A percentile compares a stretch with the other conserved stretches of the same genome.
These are phyloP conservation scores for Mactromeris polynyma DNA, from an alignment of 2,888 invertebrate species.

Conservation along the genomic window DNA sequence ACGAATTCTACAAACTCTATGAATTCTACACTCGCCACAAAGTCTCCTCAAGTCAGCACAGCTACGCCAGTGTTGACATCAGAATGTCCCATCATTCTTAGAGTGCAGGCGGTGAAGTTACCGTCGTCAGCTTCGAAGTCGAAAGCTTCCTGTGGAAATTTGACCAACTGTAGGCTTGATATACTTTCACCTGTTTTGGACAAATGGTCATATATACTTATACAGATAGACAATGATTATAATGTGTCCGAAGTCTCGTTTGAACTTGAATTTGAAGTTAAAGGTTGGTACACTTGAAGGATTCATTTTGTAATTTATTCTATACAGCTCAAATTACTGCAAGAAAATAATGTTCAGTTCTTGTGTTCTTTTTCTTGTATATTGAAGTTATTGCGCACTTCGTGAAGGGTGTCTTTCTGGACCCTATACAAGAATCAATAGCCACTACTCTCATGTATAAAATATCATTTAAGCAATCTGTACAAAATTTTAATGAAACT, in stretches of 20 bases:
- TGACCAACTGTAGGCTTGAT: constrained; percentile 49
- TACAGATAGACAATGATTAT: constrained; percentile 31
- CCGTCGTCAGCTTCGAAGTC: constrained; percentile 25
- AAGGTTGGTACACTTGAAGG: constrained; percentile 45
- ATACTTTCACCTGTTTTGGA: constrained; percentile 60
- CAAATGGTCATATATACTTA: constrained; percentile 64
- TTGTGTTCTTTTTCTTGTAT: no score
- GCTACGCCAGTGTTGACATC: not conserved
- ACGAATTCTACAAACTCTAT: not conserved
- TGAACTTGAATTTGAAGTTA: constrained; percentile 53
- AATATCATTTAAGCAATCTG: no score
- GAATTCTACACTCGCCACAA: not conserved
- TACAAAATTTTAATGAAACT: no score
- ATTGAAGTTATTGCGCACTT: no score
- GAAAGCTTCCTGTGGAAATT: constrained; percentile 36
- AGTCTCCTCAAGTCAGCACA: not conserved
- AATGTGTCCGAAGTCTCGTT: constrained; percentile 61
- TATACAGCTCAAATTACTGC: no score
- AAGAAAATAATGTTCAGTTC: no score
- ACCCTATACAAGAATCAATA: no score
- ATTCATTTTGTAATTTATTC: no score
- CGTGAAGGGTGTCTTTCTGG: no score
- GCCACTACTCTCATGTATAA: no score
- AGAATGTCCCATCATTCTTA: constrained; percentile 69
- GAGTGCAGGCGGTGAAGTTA: constrained; percentile 56